Conservation (phyloP, 1,140 invertebrate genomes). For the Lanistes nyassanus region DNA sequence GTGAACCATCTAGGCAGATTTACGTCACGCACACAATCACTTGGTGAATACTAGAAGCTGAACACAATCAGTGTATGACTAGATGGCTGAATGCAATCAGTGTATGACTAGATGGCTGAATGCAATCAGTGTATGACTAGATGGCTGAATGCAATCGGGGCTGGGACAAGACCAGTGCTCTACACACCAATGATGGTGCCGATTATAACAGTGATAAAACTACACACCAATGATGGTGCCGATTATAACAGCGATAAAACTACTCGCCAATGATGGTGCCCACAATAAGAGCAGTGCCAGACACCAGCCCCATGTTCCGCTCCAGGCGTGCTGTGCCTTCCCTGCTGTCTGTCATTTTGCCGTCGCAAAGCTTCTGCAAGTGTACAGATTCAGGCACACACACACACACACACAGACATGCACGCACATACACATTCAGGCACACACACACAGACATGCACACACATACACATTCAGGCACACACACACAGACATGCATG, state of each 20-base stretch:
- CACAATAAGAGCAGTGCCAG: slow-evolving; percentile 60
- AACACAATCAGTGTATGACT: neutral
- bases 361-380: neutral
- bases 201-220: neutral
- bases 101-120: too few relatives aligned
- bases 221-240: neutral
- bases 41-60: neutral
- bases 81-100: too few relatives aligned
- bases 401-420: neutral
- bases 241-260: too few relatives aligned
- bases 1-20: neutral
- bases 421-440: neutral
- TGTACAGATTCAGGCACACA: too few relatives aligned
- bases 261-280: slow-evolving; percentile 57
- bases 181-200: slow-evolving; percentile 11
- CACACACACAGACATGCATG: neutral
- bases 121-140: neutral
- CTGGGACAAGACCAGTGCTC: neutral
- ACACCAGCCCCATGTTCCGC: slow-evolving; percentile 56
- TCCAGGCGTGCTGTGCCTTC: slow-evolving; percentile 44
- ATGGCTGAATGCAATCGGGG: neutral
- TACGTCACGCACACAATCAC: neutral
- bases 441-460: slow-evolving; percentile 7
- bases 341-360: neutral
- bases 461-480: neutral